Evolutionary conservation across 1,140 invertebrate species (phyloP), one percentile per base, ranked within the genome.

Genomic region (Drosophila rufa): DNA sequence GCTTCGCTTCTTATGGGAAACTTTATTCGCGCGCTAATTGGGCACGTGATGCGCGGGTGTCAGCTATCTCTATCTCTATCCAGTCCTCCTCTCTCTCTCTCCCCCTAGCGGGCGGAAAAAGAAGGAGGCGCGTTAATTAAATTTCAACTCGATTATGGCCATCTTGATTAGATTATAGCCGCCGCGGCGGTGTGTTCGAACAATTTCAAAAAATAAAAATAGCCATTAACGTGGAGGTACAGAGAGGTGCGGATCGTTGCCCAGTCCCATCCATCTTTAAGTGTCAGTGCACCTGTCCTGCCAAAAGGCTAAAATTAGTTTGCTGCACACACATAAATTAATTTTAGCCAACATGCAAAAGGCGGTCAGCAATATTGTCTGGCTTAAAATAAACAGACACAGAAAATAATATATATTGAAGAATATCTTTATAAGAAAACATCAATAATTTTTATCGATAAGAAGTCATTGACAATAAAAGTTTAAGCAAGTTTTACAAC

Each of bases 81-180:
- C 58, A 19, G 19, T 45, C 38, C 38, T 25, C n/a, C 25, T 47
- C 15, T 12, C 7, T 11, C 38, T 5, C 5, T 56, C 17, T 17
- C 17, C 25, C 22, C 2, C 14, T 60, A 68, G 68, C 46, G 46
- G 19, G 14, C 15, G 6, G 5, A 17, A 53, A 56, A 76, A 59
- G 56, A 61, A 76, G 48, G 62, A 75, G 75, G 75, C 57, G 75
- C 75, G 65, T 78, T 78, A 78, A 78, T 78, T 78, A 78, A 78
- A 70, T 70, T 78, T 78, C 75, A 61, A 48, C 51, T 69, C 71
- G 75, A 77, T 77, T 77, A 76, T 74, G 68, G 68, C 70, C 70
- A 74, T 74, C 68, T 22, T 53, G 75, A 78, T 78, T 78, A 78
- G 75, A 78, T 78, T 76, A 76, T 43, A 47, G 57, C 73, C 27